These are phyloP conservation scores for Mastacembelus armatus DNA, from an alignment of 2,797 vertebrate genomes.

Conservation along the genomic window DNA sequence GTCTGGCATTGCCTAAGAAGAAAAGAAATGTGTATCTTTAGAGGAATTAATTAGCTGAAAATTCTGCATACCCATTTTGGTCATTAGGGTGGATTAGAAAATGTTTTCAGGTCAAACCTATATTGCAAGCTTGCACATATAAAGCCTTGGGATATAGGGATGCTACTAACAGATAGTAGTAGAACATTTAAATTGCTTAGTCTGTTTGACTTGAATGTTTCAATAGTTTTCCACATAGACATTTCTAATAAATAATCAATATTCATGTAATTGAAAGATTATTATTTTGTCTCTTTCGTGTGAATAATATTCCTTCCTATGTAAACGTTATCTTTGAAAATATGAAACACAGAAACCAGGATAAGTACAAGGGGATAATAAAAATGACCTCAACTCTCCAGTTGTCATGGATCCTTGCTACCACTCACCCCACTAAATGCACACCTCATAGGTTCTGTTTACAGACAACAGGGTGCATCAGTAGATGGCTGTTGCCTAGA, in stretches of 20 bases:
- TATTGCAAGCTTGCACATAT: neutral
- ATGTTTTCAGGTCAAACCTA: neutral
- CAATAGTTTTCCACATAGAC: too few relatives aligned
- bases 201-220: neutral
- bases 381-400: neutral
- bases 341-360: too few relatives aligned
- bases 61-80: neutral
- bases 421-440: neutral
- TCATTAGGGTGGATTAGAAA: neutral
- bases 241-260: too few relatives aligned
- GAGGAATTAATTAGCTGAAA: neutral
- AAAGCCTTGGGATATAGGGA: neutral
- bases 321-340: too few relatives aligned
- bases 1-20: neutral
- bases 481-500: constrained; percentile 2
- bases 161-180: neutral
- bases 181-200: too few relatives aligned
- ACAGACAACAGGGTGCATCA: constrained; percentile 2
- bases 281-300: too few relatives aligned
- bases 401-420: neutral
- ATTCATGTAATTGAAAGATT: too few relatives aligned
- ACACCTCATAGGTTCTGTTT: neutral
- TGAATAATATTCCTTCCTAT: too few relatives aligned
- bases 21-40: constrained; percentile 1
- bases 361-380: too few relatives aligned